phyloP scores from a whole-genome alignment of 1,140 invertebrate genomes.

The Drosophila virilis region DNA sequence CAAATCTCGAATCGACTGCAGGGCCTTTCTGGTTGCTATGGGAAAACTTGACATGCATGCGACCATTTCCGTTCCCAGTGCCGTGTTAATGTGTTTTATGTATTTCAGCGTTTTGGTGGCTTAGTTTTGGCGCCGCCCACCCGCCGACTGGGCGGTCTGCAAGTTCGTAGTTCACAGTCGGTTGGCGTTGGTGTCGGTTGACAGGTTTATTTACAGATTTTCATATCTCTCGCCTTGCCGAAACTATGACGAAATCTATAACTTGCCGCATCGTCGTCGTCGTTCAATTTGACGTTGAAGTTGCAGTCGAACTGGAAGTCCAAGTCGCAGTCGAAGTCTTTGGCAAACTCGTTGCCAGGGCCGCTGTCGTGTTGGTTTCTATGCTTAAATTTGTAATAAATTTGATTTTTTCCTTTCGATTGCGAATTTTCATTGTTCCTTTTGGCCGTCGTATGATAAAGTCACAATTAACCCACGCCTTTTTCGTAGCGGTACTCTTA shows the following conservation, averaged over 20 bases:
- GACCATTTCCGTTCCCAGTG: constrained; percentile 74
- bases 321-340: neutral
- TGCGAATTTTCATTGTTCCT: constrained; percentile 64
- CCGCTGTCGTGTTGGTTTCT: constrained; percentile 62
- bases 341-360: constrained; percentile 48
- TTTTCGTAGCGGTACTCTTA: constrained; percentile 83
- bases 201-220: constrained; percentile 82
- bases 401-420: constrained; percentile 83
- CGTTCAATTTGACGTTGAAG: constrained; percentile 22
- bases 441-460: constrained; percentile 75
- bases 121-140: constrained; percentile 80
- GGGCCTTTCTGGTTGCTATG: constrained; percentile 53
- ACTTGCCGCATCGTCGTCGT: constrained; percentile 72
- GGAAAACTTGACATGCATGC: constrained; percentile 60
- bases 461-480: constrained; percentile 83
- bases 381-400: constrained; percentile 83
- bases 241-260: constrained; percentile 81
- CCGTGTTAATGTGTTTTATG: constrained; percentile 81
- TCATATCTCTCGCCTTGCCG: constrained; percentile 40
- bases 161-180: constrained; percentile 78
- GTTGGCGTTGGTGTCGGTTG: constrained; percentile 75
- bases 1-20: constrained; percentile 45
- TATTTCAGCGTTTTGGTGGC: constrained; percentile 72
- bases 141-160: constrained; percentile 62
- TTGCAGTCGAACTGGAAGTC: constrained; percentile 16